These are phyloP conservation scores for Echeneis naucrates DNA, from an alignment of 2,797 vertebrate genomes.

Conservation along the genomic window DNA sequence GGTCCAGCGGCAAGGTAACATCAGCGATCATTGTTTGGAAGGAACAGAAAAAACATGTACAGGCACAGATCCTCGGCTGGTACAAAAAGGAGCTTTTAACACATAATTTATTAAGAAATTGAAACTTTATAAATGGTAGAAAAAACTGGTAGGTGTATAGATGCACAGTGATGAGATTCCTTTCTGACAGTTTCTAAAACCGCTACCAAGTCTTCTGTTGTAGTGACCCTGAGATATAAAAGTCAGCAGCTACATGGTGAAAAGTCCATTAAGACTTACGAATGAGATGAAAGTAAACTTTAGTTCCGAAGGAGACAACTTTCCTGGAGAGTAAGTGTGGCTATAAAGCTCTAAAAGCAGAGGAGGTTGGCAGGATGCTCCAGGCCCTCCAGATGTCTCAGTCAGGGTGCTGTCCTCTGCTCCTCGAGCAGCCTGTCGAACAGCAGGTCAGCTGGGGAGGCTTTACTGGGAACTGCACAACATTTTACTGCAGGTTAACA, in stretches of 20 bases:
- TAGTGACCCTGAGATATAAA: neutral
- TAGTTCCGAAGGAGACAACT: conserved; percentile 22
- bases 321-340: conserved; percentile 27
- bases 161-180: too few species aligned
- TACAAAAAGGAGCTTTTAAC: neutral
- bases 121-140: neutral
- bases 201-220: too few species aligned
- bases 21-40: conserved; percentile 14
- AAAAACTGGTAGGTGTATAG: too few species aligned
- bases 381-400: conserved; percentile 53
- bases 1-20: conserved; percentile 44
- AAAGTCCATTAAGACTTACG: neutral
- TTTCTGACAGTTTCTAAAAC: too few species aligned
- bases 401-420: conserved; percentile 23
- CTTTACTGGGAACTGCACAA: conserved; percentile 16
- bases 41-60: neutral
- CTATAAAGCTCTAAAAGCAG: conserved; percentile 36
- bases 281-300: conserved; percentile 5
- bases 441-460: conserved; percentile 9
- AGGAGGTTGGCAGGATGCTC: conserved; percentile 42
- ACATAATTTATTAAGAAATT: too few species aligned
- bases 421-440: conserved; percentile 28
- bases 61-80: neutral
- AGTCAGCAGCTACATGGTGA: neutral
- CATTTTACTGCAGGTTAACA: conserved; percentile 11